Evolutionary conservation across 2,113 vertebrate species (phyloP), one percentile per base, ranked within the genome.

Genomic region (Emydura subglobosa): DNA sequence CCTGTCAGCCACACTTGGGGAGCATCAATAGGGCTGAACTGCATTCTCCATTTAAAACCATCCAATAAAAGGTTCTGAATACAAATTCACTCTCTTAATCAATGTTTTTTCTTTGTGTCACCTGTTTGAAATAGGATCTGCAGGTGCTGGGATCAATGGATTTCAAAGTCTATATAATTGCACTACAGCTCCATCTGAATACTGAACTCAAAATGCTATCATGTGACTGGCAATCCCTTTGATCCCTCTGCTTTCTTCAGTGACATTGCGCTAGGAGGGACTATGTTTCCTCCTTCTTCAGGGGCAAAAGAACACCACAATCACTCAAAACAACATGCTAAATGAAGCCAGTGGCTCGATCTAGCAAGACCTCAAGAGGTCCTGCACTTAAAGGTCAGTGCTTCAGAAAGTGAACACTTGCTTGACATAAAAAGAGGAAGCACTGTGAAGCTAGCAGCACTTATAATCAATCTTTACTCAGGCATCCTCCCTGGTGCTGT

Each of bases 11-110:
- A 74, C 39, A 27, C 24, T 11, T 44, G 74, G 42, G 24, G 24
- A 78, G 22, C 44, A 78, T 6, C 74, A 78, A 16, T 4, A 96
- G n/a, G 79, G 74, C 74, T 90, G 92, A 95, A 93, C 57, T 92
- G 68, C 89, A 91, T 91, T 95, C 95, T 93, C 82, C 68, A 86
- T 90, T 94, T 95, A 94, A 82, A 91, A 49, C 83, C 59, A 93
- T 81, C 91, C 93, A 88, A 96, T 92, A 86, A 94, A 95, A 93
- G 39, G 54, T 76, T 83, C 49, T 9, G 9, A 79, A 95, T 93
- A 68, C 88, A 95, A 95, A 78, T 29, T 82, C 59, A 47, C 51
- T n/a, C 16, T 55, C 91, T 94, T 72, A 96, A 95, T 92, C 57
- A 82, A 10, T 2, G 0, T 47, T 22, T 81, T 86, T 94, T 93